Evolutionary conservation across 2,113 vertebrate species (phyloP).

Genomic region (Potamarius usumacintae): DNA sequence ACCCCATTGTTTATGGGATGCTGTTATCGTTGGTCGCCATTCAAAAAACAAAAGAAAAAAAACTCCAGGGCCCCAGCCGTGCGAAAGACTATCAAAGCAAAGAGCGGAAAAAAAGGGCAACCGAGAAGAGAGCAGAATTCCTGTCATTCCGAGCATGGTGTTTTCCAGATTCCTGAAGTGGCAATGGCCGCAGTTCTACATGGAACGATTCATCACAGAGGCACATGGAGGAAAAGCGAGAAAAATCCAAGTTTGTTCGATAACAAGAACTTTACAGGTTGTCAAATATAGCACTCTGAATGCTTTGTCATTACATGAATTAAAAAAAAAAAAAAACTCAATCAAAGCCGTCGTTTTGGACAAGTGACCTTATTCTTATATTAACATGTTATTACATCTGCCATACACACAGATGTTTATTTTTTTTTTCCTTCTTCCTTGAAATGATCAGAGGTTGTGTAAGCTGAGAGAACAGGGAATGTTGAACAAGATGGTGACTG

Average conservation of each 20-base stretch:
- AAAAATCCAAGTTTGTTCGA: constrained; percentile 14
- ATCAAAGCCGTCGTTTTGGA: constrained; percentile 9
- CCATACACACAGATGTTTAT: constrained; percentile 15
- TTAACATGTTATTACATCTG: constrained; percentile 52
- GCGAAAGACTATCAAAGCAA: constrained; percentile 71
- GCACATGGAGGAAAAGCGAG: constrained; percentile 65
- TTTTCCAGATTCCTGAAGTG: constrained; percentile 76
- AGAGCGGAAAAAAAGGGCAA: constrained; percentile 54
- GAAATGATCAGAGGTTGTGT: constrained; percentile 51
- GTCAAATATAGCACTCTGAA: neutral
- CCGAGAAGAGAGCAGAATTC: constrained; percentile 69
- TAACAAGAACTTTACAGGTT: constrained; percentile 12
- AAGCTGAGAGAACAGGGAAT: constrained; percentile 59
- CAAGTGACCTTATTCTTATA: constrained; percentile 24
- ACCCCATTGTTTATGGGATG: constrained; percentile 93
- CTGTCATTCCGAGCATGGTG: constrained; percentile 75
- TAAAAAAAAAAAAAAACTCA: neutral
- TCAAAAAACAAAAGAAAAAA: constrained; percentile 84
- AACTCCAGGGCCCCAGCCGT: constrained; percentile 68
- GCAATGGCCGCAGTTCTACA: constrained; percentile 59
- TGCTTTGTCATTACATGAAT: neutral
- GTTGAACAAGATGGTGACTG: constrained; percentile 56
- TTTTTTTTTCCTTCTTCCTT: constrained; percentile 33
- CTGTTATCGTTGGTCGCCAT: constrained; percentile 92
- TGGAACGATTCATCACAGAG: constrained; percentile 67